Evolutionary conservation across 2,888 invertebrate species (phyloP), one percentile per base, ranked within the genome.

Genomic region (Diarsia rubi): DNA sequence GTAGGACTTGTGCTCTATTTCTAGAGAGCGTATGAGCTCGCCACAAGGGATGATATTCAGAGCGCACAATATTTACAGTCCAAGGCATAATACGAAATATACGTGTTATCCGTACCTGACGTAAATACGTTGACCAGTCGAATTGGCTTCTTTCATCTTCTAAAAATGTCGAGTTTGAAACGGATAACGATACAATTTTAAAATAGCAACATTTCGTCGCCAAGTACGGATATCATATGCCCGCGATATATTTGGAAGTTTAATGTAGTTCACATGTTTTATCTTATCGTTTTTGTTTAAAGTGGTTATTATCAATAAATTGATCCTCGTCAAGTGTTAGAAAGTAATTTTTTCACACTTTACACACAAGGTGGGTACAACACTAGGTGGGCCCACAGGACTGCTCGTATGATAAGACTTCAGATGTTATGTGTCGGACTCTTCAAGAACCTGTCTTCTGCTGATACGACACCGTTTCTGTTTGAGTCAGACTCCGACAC

Each of bases 211-310:
- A 59, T 31, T 21, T 31, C 21, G 11, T 11, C 37, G 21, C 21
- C 37, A 21, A 37, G 59, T 37, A 37, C 31, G 11, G 11, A 24
- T 45, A 8, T n/a, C 27, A 24, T 44, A 21, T 19, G 31, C 45
- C 27, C 27, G 5, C 12, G 12, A 69, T 42, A 59, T 16, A 44
- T 63, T 27, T 54, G 16, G 5, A 31, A 72, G 37, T 37, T 0
- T 37, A 63, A 45, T 72, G 52, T 31, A 31, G 44, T 49, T 31
- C 9, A 16, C 45, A 16, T 54, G 54, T 63, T 37, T 12, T 47
- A n/a, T 63, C 45, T 74, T 57, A 74, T 74, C 60, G 2, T 21
- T 42, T 16, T 8, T 31, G n/a, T 69, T 69, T 59, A 14, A 60
- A 60, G 49, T 49, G 37, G 5, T 49, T 73, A n/a, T 5, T 42